Base-by-base conservation (phyloP, 35 echinoderm and acorn worm species). In the Stichopus chloronotus region DNA sequence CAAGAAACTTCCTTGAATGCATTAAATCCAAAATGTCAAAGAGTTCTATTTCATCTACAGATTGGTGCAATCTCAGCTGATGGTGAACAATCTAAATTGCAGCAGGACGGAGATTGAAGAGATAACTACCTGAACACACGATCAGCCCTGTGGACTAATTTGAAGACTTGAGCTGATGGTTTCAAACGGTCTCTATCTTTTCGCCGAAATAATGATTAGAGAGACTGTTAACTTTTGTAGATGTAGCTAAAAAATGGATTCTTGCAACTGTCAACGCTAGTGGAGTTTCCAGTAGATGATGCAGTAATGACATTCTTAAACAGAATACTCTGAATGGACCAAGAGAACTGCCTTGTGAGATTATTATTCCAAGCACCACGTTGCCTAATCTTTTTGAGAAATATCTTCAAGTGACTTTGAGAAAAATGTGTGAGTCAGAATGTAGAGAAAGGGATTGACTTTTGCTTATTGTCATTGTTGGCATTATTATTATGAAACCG, bases 291-390 rank as follows among this genome's bases (percentile, higher is more conserved):
- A 19, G 52, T 14, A 58, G 83, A 1, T 58, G 83, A 13, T 58
- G 83, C 54, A 19, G 83, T 58, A 24, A 87, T 87, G 9, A 88
- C 5, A 30, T 88, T 61, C 19, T 63, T 68, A 88, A 88, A 17
- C 57, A 88, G 63, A 63, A 88, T 65, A 88, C 61, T 88, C 63
- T 58, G 5, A n/a, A 88, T 61, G 4, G 61, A 61, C 85, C 85
- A 88, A 17, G 59, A 61, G 13, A 61, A 88, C 25, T 88, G 85
- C 21, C 85, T 88, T 57, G 83, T 87, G 54, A 58, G 59, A 52
- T 88, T 65, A 63, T 88, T 88, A 58, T 88, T 88, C 85, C 85
- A 88, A 13, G 57, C 85, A 88, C 57, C 85, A 63, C 61, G 85
- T 25, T 88, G 85, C 85, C 85, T 88, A 7, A 88, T n/a, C n/a